Evolutionary conservation across 2,113 vertebrate genomes (phyloP).

Genomic region (Pterocles orientalis): DNA sequence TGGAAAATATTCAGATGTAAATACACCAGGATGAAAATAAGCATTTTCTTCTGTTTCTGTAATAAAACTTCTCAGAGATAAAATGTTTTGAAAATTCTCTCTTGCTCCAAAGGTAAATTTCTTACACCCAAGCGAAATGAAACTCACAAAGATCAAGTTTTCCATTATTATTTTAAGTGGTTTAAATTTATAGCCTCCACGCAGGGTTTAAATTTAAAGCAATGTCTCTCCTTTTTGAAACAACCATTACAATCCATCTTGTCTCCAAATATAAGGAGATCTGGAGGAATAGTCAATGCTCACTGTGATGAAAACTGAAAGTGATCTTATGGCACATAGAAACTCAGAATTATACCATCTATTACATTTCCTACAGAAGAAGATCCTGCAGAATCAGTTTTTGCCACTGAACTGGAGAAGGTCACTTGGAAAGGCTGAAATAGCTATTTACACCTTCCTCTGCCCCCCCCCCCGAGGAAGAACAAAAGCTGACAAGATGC

Average conservation of each 20-base stretch:
- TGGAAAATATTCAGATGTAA: neutral
- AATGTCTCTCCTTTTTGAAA: neutral
- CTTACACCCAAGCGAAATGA: neutral
- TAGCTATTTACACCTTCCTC: neutral
- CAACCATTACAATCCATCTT: neutral
- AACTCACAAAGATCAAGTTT: neutral
- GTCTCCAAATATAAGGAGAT: neutral
- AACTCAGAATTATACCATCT: neutral
- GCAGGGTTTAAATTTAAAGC: neutral
- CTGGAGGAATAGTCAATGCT: neutral
- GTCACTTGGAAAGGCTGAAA: neutral
- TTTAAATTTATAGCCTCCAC: neutral
- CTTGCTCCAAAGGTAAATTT: neutral
- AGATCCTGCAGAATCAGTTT: neutral
- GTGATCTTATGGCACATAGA: accelerated
- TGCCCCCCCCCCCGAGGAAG: neutral
- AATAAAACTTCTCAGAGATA: neutral
- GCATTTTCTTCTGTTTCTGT: neutral
- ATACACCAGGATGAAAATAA: neutral
- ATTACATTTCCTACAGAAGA: neutral
- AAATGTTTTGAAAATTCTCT: neutral
- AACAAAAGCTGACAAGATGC: neutral
- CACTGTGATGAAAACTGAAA: neutral
- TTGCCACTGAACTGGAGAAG: neutral
- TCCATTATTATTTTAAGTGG: neutral